These are phyloP conservation scores for Gallinago undulata DNA, from an alignment of 2,113 vertebrate species.

Conservation along the genomic window DNA sequence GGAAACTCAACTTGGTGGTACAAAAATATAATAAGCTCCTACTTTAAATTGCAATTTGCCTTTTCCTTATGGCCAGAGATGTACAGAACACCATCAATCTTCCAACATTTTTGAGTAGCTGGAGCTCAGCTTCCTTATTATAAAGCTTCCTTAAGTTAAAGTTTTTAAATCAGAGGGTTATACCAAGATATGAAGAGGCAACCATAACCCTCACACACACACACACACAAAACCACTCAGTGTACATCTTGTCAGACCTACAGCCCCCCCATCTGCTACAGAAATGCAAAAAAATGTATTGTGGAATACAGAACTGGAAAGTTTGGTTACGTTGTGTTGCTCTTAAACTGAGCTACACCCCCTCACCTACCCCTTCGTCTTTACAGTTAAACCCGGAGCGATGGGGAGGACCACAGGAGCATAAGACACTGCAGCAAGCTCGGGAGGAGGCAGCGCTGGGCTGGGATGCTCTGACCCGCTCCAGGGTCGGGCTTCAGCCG, in stretches of 20 bases:
- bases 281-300: rapidly evolving
- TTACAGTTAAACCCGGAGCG: not conserved
- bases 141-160: not conserved
- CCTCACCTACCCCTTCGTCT: rapidly evolving
- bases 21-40: not conserved
- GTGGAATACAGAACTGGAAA: not conserved
- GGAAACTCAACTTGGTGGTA: not conserved
- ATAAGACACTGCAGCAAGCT: not conserved
- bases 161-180: not conserved
- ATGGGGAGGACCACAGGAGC: rapidly evolving
- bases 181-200: not conserved
- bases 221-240: not conserved
- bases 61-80: not conserved
- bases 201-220: not conserved
- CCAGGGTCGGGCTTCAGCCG: not conserved
- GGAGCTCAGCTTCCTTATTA: not conserved
- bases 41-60: not conserved
- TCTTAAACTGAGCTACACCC: rapidly evolving
- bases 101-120: not conserved
- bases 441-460: not conserved
- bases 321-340: not conserved
- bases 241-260: not conserved
- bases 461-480: not conserved
- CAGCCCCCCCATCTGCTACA: not conserved
- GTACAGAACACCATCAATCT: not conserved